Evolutionary conservation across 2,888 invertebrate genomes (phyloP).

Genomic region (Leptura quadrifasciata): DNA sequence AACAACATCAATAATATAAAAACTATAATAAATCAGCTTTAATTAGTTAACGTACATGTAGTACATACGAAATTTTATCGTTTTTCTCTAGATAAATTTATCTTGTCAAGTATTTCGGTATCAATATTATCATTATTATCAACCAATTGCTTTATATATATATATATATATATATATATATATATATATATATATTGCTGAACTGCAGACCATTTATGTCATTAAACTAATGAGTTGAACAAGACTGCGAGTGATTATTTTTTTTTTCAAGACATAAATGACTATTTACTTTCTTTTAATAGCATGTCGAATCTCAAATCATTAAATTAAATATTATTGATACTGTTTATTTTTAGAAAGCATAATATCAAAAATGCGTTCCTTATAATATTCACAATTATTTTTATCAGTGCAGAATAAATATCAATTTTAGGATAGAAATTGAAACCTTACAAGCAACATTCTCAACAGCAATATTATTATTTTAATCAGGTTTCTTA

Average conservation of each 20-base stretch:
- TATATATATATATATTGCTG: neutral
- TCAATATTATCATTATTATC: neutral
- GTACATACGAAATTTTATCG: neutral
- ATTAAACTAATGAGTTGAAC: slow-evolving; percentile 9
- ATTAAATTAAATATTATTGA: too few relatives aligned
- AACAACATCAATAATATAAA: too few relatives aligned
- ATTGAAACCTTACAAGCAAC: too few relatives aligned
- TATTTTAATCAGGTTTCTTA: too few relatives aligned
- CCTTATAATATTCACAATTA: slow-evolving; percentile 9
- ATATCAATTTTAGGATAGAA: too few relatives aligned
- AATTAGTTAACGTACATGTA: too few relatives aligned
- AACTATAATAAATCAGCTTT: too few relatives aligned
- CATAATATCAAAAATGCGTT: slow-evolving; percentile 1
- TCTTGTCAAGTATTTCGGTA: neutral
- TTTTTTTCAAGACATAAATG: slow-evolving; percentile 6
- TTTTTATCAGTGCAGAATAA: neutral
- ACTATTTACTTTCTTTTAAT: slow-evolving; percentile 37
- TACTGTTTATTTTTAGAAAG: slow-evolving; percentile 33
- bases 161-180: too few relatives aligned
- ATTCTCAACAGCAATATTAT: too few relatives aligned
- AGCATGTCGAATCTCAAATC: neutral
- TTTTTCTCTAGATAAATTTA: neutral
- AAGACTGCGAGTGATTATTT: neutral
- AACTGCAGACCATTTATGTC: neutral
- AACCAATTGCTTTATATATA: neutral